These are phyloP conservation scores for Neosilurus mollespiculum DNA, from an alignment of 2,797 vertebrate species.

Conservation along the genomic window DNA sequence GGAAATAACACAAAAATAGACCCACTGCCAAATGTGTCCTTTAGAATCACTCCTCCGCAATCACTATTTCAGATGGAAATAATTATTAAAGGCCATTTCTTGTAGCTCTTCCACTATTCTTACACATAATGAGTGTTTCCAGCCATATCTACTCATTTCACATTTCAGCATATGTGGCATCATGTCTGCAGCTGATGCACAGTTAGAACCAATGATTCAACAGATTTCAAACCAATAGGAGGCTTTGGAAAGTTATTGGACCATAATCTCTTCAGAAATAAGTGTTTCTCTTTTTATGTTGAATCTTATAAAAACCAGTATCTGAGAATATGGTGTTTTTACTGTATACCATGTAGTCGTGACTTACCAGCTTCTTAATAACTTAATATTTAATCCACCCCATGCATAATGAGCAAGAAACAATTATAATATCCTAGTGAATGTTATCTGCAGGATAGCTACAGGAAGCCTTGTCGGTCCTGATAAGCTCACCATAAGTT, in stretches of 20 bases:
- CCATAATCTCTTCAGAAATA: neutral
- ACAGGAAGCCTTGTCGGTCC: neutral
- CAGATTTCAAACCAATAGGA: neutral
- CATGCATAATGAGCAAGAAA: neutral
- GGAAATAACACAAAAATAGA: neutral
- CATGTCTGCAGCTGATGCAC: neutral
- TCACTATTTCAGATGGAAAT: neutral
- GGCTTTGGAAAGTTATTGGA: neutral
- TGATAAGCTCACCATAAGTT: neutral
- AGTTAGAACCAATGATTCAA: neutral
- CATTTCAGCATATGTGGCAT: conserved; percentile 1
- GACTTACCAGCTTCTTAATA: neutral
- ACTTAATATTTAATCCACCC: neutral
- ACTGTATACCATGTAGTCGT: too few relatives aligned
- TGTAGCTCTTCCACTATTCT: neutral
- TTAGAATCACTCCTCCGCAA: neutral
- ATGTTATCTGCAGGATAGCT: neutral
- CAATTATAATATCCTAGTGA: neutral
- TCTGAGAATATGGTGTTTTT: neutral
- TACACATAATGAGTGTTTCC: neutral
- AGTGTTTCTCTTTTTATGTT: neutral
- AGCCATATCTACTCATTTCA: neutral
- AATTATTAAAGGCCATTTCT: neutral
- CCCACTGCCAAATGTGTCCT: neutral
- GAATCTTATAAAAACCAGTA: neutral